Evolutionary conservation across 2,888 invertebrate species (phyloP).

Genomic region (Rhamphomyia laevipes): DNA sequence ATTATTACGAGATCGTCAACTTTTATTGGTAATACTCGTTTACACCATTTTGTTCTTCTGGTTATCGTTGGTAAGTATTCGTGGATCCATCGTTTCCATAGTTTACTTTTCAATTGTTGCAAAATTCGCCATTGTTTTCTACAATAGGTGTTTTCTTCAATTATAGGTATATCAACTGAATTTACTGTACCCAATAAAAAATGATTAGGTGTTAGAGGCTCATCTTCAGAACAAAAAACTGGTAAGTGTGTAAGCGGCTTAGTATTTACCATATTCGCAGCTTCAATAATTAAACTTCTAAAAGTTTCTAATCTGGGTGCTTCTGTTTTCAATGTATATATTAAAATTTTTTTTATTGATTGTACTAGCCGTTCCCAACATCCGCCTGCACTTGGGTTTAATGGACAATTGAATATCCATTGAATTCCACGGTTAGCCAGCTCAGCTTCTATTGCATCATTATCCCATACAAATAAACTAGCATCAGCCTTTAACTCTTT

Average conservation of each 20-base stretch:
- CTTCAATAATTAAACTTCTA: constrained; percentile 11
- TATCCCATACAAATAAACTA: no score
- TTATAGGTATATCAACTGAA: constrained; percentile 9
- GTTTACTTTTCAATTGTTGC: constrained; percentile 6
- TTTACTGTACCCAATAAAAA: constrained; percentile 14
- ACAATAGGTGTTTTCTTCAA: constrained; percentile 3
- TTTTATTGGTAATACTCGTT: constrained; percentile 5
- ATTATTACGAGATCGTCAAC: constrained; percentile 13
- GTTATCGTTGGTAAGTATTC: constrained; percentile 14
- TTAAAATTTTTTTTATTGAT: constrained; percentile 11
- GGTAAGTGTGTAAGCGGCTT: constrained; percentile 13
- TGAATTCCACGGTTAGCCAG: background rate
- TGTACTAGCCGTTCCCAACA: constrained; percentile 17
- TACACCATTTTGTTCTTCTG: constrained; percentile 13
- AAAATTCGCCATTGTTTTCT: constrained; percentile 14
- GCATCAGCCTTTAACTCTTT: background rate
- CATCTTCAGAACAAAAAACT: constrained; percentile 10
- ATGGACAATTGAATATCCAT: constrained; percentile 15
- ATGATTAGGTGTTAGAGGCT: constrained; percentile 14
- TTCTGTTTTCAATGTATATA: constrained; percentile 10
- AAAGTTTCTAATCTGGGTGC: constrained; percentile 9
- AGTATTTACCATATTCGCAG: constrained; percentile 12
- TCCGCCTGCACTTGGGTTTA: constrained; percentile 14
- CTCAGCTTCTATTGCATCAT: no score
- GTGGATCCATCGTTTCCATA: constrained; percentile 9